Percentiles rank a stretch among this genome's conserved stretches.
Conservation (phyloP, 2,888 invertebrate genomes). For the Trypoxylon attenuatum region DNA sequence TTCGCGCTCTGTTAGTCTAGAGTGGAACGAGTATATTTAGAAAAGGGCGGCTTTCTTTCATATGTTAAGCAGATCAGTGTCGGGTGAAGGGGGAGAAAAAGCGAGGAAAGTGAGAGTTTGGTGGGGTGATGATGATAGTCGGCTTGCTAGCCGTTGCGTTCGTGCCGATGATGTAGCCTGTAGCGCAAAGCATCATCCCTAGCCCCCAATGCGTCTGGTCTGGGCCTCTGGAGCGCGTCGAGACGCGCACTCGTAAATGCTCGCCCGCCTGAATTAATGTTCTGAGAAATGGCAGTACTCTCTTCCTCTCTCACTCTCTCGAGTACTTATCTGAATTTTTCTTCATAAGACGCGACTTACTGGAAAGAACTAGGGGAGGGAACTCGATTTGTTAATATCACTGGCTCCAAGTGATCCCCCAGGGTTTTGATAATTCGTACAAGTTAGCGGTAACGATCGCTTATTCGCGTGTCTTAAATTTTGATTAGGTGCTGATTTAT, state of each 20-base stretch:
- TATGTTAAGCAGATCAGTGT: slow-evolving; percentile 72
- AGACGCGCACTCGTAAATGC: slow-evolving; percentile 33
- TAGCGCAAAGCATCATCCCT: background rate
- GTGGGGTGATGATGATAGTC: slow-evolving; percentile 3
- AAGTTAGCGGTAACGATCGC: too few species aligned
- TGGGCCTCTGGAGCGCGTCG: background rate
- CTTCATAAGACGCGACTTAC: slow-evolving; percentile 27
- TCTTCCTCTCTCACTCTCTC: slow-evolving; percentile 6
- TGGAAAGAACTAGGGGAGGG: slow-evolving; percentile 7
- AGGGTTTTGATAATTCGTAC: too few species aligned
- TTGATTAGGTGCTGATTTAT: too few species aligned
- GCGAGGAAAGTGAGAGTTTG: slow-evolving; percentile 2
- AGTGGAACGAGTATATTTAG: slow-evolving; percentile 70
- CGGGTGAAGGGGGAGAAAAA: slow-evolving; percentile 41
- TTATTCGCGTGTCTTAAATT: too few species aligned
- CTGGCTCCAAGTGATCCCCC: too few species aligned
- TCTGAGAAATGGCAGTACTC: slow-evolving; percentile 36
- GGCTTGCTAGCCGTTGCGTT: slow-evolving; percentile 5
- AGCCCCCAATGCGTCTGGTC: background rate
- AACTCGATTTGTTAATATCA: slow-evolving; percentile 24
- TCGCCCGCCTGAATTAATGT: slow-evolving; percentile 43
- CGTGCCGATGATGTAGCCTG: background rate
- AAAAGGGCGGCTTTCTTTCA: slow-evolving; percentile 69
- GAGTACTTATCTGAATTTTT: too few species aligned
- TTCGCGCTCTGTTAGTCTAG: slow-evolving; percentile 68